Evolutionary conservation across 1,140 invertebrate species (phyloP).

Genomic region (Drosophila varians): DNA sequence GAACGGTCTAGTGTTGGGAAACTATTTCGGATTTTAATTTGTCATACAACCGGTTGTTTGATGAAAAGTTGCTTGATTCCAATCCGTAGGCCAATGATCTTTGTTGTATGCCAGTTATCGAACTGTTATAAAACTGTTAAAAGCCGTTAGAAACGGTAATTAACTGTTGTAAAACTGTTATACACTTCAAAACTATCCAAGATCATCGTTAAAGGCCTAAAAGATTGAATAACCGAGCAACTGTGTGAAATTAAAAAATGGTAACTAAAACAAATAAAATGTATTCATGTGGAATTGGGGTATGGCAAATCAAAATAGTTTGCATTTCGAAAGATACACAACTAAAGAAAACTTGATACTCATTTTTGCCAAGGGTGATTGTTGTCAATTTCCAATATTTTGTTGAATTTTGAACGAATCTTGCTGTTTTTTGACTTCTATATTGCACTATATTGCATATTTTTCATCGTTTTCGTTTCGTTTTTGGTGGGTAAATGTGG

Average conservation of each 20-base stretch:
- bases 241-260: neutral
- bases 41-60: conserved; percentile 1
- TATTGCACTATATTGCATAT: no score
- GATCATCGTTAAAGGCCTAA: neutral
- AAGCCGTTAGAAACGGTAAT: neutral
- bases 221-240: neutral
- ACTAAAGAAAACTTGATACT: conserved; percentile 25
- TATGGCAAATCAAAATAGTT: conserved; percentile 15
- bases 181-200: neutral
- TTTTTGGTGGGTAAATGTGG: conserved; percentile 10
- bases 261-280: conserved; percentile 10
- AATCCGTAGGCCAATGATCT: neutral
- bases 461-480: neutral
- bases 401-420: conserved; percentile 26
- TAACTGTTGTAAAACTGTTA: neutral
- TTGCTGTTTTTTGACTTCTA: conserved; percentile 1
- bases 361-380: conserved; percentile 17
- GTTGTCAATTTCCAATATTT: conserved; percentile 18
- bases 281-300: neutral
- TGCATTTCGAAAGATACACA: conserved; percentile 16
- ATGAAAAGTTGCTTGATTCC: conserved; percentile 1
- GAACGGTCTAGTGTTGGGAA: conserved; percentile 19
- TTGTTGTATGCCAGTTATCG: no score
- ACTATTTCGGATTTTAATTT: neutral
- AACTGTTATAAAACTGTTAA: neutral